These are phyloP conservation scores for Holothuria leucospilota DNA, from an alignment of 53 echinoderm and acorn worm species.

Conservation along the genomic window DNA sequence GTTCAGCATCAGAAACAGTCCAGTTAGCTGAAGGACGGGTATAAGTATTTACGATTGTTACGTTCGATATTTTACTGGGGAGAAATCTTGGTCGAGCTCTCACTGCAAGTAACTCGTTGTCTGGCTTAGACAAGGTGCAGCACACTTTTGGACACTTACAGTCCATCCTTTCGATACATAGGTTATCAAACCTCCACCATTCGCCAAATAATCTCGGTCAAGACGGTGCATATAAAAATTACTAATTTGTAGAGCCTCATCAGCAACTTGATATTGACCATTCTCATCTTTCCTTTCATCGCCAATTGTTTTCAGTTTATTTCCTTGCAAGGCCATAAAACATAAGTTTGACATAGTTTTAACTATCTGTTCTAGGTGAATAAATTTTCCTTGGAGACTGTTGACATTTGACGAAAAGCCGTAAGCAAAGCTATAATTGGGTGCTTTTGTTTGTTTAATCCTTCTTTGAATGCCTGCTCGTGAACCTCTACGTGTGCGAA, in stretches of 20 bases:
- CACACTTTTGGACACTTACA: not conserved
- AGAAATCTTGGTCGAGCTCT: not conserved
- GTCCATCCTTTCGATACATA: not conserved
- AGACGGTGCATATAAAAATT: not conserved
- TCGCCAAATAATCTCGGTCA: not conserved
- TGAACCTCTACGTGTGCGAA: slow-evolving; percentile 1
- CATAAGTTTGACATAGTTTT: no score
- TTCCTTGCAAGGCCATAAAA: no score
- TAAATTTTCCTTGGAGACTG: no score
- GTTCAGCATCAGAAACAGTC: not conserved
- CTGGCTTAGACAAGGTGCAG: not conserved
- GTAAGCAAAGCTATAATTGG: not conserved
- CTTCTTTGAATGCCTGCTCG: not conserved
- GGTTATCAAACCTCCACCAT: not conserved
- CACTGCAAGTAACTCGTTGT: not conserved
- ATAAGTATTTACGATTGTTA: not conserved
- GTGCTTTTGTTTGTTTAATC: not conserved
- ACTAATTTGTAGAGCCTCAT: not conserved
- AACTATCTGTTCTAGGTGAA: no score
- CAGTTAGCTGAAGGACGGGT: not conserved
- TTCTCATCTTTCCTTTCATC: no score
- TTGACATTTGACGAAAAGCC: no score
- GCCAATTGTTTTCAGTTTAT: no score
- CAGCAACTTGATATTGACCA: no score
- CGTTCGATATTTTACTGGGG: not conserved